Base-by-base conservation (phyloP, 2,888 invertebrate genomes). In the Koerneria pararmatus region DNA sequence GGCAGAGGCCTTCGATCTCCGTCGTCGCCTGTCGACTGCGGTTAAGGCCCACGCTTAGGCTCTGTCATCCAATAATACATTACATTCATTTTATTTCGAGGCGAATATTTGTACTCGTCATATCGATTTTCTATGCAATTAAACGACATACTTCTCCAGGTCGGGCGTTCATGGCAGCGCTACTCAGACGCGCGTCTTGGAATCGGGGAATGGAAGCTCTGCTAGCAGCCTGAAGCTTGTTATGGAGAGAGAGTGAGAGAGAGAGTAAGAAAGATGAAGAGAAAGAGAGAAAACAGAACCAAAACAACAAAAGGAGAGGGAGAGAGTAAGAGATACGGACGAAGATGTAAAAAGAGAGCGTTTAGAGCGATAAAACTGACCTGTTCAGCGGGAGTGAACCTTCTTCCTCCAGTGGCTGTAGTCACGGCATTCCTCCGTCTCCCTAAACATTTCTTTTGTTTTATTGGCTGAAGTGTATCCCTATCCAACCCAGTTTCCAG, bases 21-120 rank as follows among this genome's bases (percentile, higher is more conserved):
- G 74, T 79, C 4, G 74, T 77, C n/a, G 71, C 74, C 58, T 79
- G 78, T n/a, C 78, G 69, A 24, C 67, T 63, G 8, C 69, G 61
- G 11, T 60, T 66, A 24, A 63, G 57, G 6, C 62, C 67, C 0
- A 67, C 66, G 57, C 70, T 69, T 60, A 70, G 71, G 11, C 51
- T 51, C 70, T 70, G 53, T 24, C 49, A 31, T 3, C 15, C 60
- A 2, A 1, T 60, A 4, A 53, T 29, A 53, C 53, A 53, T 53
- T 46, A 15, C 46, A 11, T 15, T n/a, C 19, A 15, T 46, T 11
- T 11, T 15, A n/a, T 11, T 46, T 15, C 11, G 11, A 8, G 24
- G 22, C 8, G 11, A 24, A 53, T 53, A 24, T 22, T 19, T 53
- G 22, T 15, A 24, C 24, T 22, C 27, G 22, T 19, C 24, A 8